These are phyloP conservation scores for Tetrapedia diversipes DNA, from an alignment of 2,888 invertebrate species.

Conservation along the genomic window DNA sequence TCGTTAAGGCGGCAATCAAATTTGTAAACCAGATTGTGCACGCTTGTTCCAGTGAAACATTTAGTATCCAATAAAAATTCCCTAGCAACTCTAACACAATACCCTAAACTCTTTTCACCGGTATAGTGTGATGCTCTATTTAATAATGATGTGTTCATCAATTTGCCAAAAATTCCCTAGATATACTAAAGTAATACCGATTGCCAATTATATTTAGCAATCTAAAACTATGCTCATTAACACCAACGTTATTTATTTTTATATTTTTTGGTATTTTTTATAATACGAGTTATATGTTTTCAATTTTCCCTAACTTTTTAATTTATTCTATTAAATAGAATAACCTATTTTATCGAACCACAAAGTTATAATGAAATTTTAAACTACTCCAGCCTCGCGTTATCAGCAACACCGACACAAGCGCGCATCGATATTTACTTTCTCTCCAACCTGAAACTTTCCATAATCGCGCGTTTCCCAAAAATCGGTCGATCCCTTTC, in stretches of 20 bases:
- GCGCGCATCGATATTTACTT: background rate
- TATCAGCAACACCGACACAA: background rate
- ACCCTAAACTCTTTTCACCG: no score
- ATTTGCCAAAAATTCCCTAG: background rate
- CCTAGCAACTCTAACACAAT: no score
- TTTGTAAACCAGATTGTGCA: constrained; percentile 3
- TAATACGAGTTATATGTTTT: no score
- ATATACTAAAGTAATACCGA: no score
- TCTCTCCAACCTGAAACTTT: background rate
- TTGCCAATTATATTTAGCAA: no score
- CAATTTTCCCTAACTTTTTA: no score
- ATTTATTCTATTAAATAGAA: no score
- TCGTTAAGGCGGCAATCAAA: background rate
- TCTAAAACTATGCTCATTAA: no score
- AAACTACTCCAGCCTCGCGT: background rate
- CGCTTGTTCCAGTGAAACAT: background rate
- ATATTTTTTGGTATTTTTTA: no score
- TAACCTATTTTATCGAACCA: background rate
- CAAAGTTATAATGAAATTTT: no score
- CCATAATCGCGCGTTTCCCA: constrained; percentile 4
- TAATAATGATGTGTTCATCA: background rate
- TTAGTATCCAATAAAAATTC: background rate
- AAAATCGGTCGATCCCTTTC: constrained; percentile 15
- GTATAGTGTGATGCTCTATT: no score
- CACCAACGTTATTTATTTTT: no score